Conservation (phyloP, 2,113 vertebrate species). For the Brachionichthys hirsutus region DNA sequence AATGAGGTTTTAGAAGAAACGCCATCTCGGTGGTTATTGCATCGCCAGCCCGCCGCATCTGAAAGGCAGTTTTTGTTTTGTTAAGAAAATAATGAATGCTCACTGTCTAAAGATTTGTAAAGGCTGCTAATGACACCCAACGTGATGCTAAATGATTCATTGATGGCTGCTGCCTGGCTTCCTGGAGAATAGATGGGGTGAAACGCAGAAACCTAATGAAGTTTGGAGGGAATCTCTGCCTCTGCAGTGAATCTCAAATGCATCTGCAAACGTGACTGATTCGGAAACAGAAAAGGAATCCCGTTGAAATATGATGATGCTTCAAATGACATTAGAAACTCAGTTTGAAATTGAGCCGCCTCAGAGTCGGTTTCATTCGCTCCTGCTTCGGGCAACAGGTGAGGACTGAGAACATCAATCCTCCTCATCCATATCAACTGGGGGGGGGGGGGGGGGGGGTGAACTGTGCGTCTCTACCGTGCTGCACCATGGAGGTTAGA, state of each 20-base stretch:
- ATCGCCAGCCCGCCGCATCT: neutral
- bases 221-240: conserved; percentile 52
- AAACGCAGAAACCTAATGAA: conserved; percentile 40
- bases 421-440: conserved; percentile 10
- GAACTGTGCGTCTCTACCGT: too few species aligned
- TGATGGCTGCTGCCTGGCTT: conserved; percentile 41
- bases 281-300: conserved; percentile 43
- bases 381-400: conserved; percentile 37
- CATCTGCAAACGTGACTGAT: conserved; percentile 49
- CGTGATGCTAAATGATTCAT: conserved; percentile 65
- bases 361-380: conserved; percentile 53
- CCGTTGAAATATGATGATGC: conserved; percentile 23
- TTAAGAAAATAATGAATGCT: conserved; percentile 18
- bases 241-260: conserved; percentile 40
- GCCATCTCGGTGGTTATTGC: conserved; percentile 12
- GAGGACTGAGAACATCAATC: conserved; percentile 23
- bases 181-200: conserved; percentile 8
- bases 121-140: conserved; percentile 51
- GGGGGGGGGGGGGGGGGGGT: too few species aligned
- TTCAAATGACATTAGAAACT: conserved; percentile 53
- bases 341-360: conserved; percentile 35
- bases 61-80: neutral
- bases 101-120: conserved; percentile 36
- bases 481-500: neutral
- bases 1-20: conserved; percentile 3